Evolutionary conservation across 2,113 vertebrate species (phyloP).

Genomic region (Excalfactoria chinensis): DNA sequence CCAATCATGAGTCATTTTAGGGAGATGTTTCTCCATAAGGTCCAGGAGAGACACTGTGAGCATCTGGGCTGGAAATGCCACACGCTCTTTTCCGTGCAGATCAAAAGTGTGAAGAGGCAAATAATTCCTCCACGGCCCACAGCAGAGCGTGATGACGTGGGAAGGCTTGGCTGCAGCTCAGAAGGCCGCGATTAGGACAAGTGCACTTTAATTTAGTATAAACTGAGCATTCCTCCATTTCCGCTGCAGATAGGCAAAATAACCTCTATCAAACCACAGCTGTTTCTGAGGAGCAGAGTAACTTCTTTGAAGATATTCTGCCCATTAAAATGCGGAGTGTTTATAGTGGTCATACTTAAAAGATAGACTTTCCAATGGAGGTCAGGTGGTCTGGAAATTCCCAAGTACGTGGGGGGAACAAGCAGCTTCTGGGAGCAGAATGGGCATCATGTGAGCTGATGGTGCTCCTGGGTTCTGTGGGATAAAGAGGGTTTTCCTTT

Average conservation of each 20-base stretch:
- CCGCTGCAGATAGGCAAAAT: conserved; percentile 53
- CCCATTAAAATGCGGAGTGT: not conserved
- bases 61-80: conserved; percentile 36
- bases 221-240: conserved; percentile 68
- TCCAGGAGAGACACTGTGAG: fast-evolving
- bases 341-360: not conserved
- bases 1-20: fast-evolving
- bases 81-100: conserved; percentile 9
- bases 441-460: fast-evolving
- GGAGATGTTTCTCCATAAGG: fast-evolving
- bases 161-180: conserved; percentile 9
- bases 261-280: not conserved
- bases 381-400: conserved; percentile 30
- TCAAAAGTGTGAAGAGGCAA: conserved; percentile 46
- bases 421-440: not conserved
- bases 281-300: not conserved
- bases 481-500: not conserved
- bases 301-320: not conserved
- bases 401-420: not conserved
- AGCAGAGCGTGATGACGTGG: conserved; percentile 2
- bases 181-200: not conserved
- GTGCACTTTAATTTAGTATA: conserved; percentile 1
- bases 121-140: not conserved
- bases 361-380: not conserved
- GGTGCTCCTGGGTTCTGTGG: not conserved